phyloP scores from a whole-genome alignment of 2,888 invertebrate species.

The Nephrotoma guestfalica region DNA sequence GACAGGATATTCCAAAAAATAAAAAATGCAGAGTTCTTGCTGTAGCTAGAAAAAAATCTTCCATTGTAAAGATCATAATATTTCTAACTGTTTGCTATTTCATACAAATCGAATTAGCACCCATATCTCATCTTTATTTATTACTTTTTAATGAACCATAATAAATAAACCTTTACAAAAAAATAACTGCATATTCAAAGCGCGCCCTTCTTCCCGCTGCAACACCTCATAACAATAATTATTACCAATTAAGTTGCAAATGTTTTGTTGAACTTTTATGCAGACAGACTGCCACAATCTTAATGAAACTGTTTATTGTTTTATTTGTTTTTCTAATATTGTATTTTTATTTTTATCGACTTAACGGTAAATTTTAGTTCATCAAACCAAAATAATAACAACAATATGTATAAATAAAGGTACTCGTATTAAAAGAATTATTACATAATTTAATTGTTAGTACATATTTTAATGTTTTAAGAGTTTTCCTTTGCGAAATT shows the following conservation, averaged over 20 bases:
- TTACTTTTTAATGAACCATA: too few species aligned
- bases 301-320: not conserved
- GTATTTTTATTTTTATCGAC: not conserved
- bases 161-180: too few species aligned
- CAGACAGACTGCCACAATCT: not conserved
- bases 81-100: too few species aligned
- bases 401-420: not conserved
- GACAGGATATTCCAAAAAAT: too few species aligned
- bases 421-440: not conserved
- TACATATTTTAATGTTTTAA: not conserved
- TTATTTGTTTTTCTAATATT: not conserved
- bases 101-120: too few species aligned
- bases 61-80: too few species aligned
- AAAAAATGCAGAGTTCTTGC: too few species aligned
- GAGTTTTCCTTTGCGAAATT: not conserved
- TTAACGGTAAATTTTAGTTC: not conserved
- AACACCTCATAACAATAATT: not conserved
- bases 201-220: not conserved
- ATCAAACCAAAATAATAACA: not conserved
- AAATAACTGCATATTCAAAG: not conserved
- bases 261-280: not conserved
- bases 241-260: not conserved
- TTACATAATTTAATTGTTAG: not conserved
- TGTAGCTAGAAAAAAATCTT: too few species aligned
- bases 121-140: too few species aligned